phyloP scores from a whole-genome alignment of 2,113 vertebrate genomes.

The Eurypyga helias region DNA sequence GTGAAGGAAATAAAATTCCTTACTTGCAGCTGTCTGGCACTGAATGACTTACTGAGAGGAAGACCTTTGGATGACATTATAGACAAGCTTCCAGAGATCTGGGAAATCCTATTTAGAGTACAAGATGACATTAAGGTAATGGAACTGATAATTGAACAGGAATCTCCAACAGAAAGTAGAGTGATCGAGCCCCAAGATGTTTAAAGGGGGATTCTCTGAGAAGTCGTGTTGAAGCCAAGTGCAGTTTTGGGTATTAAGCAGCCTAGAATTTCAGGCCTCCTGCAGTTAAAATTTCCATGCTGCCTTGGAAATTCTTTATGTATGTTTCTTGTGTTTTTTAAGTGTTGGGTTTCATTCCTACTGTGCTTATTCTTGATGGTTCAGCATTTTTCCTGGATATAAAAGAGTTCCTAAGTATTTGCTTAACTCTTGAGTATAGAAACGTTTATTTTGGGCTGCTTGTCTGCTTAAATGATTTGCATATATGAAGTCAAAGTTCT shows the following conservation, averaged over 20 bases:
- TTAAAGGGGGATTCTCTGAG: not conserved
- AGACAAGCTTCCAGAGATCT: constrained; percentile 93
- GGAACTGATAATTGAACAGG: not conserved
- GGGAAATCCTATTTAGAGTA: constrained; percentile 96
- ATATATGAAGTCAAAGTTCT: not conserved
- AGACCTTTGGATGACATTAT: constrained; percentile 91
- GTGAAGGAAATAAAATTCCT: constrained; percentile 41
- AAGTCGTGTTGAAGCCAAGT: not conserved
- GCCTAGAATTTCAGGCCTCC: not conserved
- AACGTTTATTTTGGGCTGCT: not conserved
- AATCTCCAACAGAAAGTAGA: not conserved
- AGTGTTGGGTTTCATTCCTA: not conserved
- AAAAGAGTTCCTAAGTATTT: not conserved
- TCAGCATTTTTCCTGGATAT: not conserved
- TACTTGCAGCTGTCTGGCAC: constrained; percentile 89
- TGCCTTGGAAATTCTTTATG: not conserved
- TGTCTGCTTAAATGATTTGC: not conserved
- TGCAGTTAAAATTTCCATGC: not conserved
- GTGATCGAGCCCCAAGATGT: not conserved
- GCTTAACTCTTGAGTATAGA: not conserved
- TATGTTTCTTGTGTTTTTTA: not conserved
- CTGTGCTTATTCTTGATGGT: not conserved
- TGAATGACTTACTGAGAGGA: constrained; percentile 93
- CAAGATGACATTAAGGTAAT: constrained; percentile 98
- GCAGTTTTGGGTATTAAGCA: not conserved